Conservation (phyloP, 2,888 invertebrate genomes). For the Sipha maydis region DNA sequence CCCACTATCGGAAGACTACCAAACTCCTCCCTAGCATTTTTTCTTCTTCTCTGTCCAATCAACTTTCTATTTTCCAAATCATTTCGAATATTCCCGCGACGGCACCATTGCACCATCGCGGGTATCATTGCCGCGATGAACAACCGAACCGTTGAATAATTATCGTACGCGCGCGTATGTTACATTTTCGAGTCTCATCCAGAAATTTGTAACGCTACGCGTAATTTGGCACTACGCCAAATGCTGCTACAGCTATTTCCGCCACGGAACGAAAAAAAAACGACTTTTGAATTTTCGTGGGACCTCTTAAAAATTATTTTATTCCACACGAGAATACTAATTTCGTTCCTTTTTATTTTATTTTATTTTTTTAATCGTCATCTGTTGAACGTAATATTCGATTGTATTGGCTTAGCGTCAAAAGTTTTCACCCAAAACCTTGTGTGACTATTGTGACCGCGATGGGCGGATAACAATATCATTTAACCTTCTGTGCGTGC, state of each 20-base stretch:
- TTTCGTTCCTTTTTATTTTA: not conserved
- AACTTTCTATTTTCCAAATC: slow-evolving; percentile 27
- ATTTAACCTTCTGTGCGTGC: not conserved
- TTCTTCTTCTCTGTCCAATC: slow-evolving; percentile 18
- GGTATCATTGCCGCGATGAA: not conserved
- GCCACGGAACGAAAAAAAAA: not conserved
- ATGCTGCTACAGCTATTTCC: slow-evolving; percentile 28
- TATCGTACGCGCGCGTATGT: not conserved
- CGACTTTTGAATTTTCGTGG: slow-evolving; percentile 25
- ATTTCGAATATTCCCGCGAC: not conserved
- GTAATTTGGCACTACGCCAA: slow-evolving; percentile 8
- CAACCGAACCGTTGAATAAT: not conserved
- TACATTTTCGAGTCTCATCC: not conserved
- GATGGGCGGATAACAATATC: not conserved
- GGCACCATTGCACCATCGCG: not conserved
- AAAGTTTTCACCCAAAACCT: not conserved
- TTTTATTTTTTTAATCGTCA: not conserved
- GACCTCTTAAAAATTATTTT: not conserved
- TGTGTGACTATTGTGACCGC: not conserved
- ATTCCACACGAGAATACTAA: slow-evolving; percentile 3
- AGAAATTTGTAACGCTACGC: not conserved
- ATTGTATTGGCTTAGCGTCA: not conserved
- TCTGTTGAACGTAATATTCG: not conserved
- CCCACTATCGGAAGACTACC: slow-evolving; percentile 36
- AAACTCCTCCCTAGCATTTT: slow-evolving; percentile 38